Base-by-base conservation (phyloP, 2,888 invertebrate species). In the Slavum lentiscoides region DNA sequence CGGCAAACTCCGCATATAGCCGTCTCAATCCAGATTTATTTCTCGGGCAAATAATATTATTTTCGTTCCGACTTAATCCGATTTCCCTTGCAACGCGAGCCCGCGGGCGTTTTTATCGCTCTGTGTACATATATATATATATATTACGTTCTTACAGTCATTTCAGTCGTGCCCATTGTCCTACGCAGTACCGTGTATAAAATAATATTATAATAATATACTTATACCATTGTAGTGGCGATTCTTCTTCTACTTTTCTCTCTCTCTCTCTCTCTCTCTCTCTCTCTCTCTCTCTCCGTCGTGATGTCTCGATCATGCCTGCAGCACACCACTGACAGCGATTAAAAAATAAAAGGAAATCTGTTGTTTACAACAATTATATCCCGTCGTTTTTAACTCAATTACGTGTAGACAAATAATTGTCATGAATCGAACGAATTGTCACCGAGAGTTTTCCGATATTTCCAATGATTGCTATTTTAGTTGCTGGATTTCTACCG, bases 11-110 rank as follows among this genome's bases (percentile, higher is more conserved):
- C 19, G 30, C 37, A n/a, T 21, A 11, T 21, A 11, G n/a, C 30
- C 4, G 61, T 70, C 53, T 53, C 70, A 70, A 80, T 80, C 77
- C 77, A 80, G 69, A 80, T 80, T 80, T 80, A 80, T 80, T 77
- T 62, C 69, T 37, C 37, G 39, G 62, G 30, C 62, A 39, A 77
- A 77, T 49, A 9, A 61, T 69, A 70, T 70, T 69, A 30, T 30
- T 77, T 23, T 61, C 39, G 49, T 53, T 69, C 55, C n/a, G 8
- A 61, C 70, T 39, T 80, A 70, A 80, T 80, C 70, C 77, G 77
- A 64, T 80, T 80, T 80, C 15, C 68, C 39, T 30, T 30, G 30
- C 4, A 55, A 70, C 62, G n/a, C 62, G n/a, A 62, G 9, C 72
- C 30, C 30, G 30, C 43, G 72, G 62, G 15, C 21, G 59, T 70